These are phyloP conservation scores for Caenorhabditis sp. DNA, from an alignment of 2,888 invertebrate genomes.

Conservation along the genomic window DNA sequence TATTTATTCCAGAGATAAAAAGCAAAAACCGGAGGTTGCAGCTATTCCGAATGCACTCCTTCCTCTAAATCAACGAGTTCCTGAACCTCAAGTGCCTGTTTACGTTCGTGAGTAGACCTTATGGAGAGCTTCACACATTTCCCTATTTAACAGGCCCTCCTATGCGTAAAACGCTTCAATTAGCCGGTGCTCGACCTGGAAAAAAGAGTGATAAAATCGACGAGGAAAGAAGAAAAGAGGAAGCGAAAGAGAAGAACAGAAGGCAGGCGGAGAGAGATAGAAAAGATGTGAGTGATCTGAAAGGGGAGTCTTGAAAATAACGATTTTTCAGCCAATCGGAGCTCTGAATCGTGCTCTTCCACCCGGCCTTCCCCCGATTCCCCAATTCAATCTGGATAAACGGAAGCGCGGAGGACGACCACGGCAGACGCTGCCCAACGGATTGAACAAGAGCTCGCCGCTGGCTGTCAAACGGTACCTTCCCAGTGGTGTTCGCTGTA, in stretches of 20 bases:
- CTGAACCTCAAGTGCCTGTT: too few relatives aligned
- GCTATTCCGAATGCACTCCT: constrained; percentile 32
- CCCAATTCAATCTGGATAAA: not conserved
- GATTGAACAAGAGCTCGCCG: constrained; percentile 38
- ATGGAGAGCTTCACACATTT: not conserved
- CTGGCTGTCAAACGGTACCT: constrained; percentile 23
- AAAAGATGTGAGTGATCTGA: not conserved
- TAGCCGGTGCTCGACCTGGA: constrained; percentile 35
- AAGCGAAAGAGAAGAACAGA: not conserved
- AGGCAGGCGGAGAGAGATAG: not conserved
- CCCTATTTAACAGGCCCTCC: constrained; percentile 4
- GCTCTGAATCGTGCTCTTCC: not conserved
- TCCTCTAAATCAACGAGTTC: constrained; percentile 17
- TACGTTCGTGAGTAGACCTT: too few relatives aligned
- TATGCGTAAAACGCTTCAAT: constrained; percentile 22
- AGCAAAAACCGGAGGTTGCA: constrained; percentile 5
- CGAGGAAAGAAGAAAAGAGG: not conserved
- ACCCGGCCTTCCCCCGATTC: not conserved
- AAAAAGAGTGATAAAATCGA: constrained; percentile 10
- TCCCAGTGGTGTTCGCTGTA: not conserved
- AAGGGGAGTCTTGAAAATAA: too few relatives aligned
- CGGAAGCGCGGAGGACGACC: not conserved
- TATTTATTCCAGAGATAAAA: constrained; percentile 11
- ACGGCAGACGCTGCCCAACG: constrained; percentile 9
- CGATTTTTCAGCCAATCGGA: constrained; percentile 1